A percentile compares a stretch with the other conserved stretches of the same genome.
These are phyloP conservation scores for Hydractinia symbiolongicarpus DNA, from an alignment of 30 jellyfish, hydroid and myxozoan species.

Conservation along the genomic window DNA sequence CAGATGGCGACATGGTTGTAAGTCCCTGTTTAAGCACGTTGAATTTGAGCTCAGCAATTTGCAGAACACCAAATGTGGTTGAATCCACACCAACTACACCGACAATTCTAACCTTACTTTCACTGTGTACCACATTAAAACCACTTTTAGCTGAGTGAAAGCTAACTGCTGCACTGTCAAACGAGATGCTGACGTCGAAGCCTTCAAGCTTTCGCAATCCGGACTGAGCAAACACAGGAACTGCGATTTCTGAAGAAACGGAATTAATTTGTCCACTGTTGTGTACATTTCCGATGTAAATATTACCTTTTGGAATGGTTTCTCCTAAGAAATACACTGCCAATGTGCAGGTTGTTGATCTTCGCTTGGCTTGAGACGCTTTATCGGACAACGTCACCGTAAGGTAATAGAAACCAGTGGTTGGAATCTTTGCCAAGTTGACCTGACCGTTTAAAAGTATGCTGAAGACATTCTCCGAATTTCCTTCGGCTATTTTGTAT, in stretches of 20 bases:
- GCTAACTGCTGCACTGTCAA: not conserved
- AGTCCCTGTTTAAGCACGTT: constrained; percentile 40
- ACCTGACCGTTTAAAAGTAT: constrained; percentile 48
- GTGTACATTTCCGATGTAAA: not conserved
- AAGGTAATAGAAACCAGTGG: constrained; percentile 22
- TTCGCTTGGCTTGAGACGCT: constrained; percentile 9
- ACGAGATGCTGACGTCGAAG: too few species aligned
- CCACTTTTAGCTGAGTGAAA: not conserved
- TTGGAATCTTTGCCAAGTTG: constrained; percentile 5
- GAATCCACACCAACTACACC: constrained; percentile 42
- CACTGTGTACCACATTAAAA: not conserved
- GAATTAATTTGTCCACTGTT: not conserved
- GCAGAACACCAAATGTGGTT: constrained; percentile 35
- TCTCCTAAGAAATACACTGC: not conserved
- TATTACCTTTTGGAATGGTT: not conserved
- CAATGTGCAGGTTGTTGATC: constrained; percentile 2
- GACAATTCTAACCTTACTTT: constrained; percentile 24
- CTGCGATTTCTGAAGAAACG: too few species aligned
- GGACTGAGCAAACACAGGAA: too few species aligned
- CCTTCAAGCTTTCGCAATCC: too few species aligned
- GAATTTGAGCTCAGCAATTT: constrained; percentile 58
- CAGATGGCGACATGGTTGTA: constrained; percentile 7
- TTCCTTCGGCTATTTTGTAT: constrained; percentile 47
- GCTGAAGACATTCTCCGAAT: constrained; percentile 42
- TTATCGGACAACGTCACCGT: constrained; percentile 13